Evolutionary conservation across 2,113 vertebrate species (phyloP), one percentile per base, ranked within the genome.

Genomic region (Marmota monax): DNA sequence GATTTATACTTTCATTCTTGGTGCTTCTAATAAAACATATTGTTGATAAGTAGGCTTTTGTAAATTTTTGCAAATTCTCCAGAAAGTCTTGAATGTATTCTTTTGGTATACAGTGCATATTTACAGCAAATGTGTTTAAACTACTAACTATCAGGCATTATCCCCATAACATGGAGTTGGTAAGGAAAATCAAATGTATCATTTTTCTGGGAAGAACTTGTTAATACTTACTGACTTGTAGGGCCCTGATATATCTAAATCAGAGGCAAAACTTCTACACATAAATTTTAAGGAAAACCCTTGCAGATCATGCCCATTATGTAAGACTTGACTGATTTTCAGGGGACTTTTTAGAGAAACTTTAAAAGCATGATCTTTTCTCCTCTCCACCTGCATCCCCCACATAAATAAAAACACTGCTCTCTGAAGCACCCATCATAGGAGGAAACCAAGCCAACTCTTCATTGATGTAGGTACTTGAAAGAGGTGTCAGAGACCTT

Each of bases 161-260:
- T 45, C 23, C 34, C 18, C 4, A 78, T 78, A 83, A 51, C 4
- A 86, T 18, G 22, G 34, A 78, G 6, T 86, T 77, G 56, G 7
- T 37, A 86, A 77, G 34, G 10, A 96, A 90, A 16, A 58, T 8
- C 61, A 67, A 83, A 45, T 69, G 48, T 95, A 20, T 23, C 73
- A 89, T 90, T 85, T 17, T 91, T 83, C 17, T 42, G 22, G 27
- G 22, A 93, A 82, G 18, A 45, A 70, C 20, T 63, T 84, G 25
- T 58, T 87, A 92, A 92, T 80, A 56, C 25, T 94, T 17, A 85
- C 3, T 78, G 37, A 86, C 92, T 11, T 82, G 12, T 65, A 37
- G 18, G 78, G 17, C 20, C 34, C 82, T 77, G 72, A 73, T 23
- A 58, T 3, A 17, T 82, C 20, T 79, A 56, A 1, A 92, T 7